Percentiles rank a stretch among this genome's conserved stretches.
These are phyloP conservation scores for Tor tambroides DNA, from an alignment of 2,113 vertebrate genomes.

Conservation along the genomic window DNA sequence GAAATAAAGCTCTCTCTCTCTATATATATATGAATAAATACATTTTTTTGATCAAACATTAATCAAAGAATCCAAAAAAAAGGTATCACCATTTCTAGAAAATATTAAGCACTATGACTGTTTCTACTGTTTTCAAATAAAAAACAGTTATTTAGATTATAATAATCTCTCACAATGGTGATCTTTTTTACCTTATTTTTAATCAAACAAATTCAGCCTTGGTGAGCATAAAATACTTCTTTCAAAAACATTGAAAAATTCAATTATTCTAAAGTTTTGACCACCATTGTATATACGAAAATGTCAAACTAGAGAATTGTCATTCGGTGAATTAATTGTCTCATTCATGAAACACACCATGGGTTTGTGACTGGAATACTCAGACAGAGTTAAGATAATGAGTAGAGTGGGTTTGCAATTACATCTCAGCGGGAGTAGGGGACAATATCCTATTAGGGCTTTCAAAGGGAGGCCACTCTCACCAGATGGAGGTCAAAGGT, in stretches of 20 bases:
- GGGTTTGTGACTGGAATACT: not conserved
- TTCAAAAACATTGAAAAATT: no score
- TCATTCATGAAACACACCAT: not conserved
- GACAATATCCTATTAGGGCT: constrained; percentile 14
- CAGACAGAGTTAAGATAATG: not conserved
- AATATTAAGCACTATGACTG: not conserved
- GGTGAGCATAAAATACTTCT: no score
- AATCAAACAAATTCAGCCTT: no score
- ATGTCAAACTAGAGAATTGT: not conserved
- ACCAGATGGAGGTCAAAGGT: constrained; percentile 13
- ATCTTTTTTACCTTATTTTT: no score
- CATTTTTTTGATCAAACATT: not conserved
- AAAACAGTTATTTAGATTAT: no score
- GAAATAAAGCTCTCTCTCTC: not conserved
- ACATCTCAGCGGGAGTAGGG: not conserved
- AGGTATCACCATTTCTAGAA: not conserved
- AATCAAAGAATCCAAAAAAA: not conserved
- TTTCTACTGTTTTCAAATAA: not conserved
- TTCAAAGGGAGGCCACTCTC: not conserved
- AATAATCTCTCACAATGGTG: no score
- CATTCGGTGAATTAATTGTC: not conserved
- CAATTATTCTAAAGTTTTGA: no score
- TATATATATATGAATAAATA: no score
- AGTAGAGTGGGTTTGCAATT: not conserved
- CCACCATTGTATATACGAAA: no score